Percentiles rank a stretch among this genome's conserved stretches.
Conservation (phyloP, 2,113 vertebrate species). For the Embiotoca jacksoni region DNA sequence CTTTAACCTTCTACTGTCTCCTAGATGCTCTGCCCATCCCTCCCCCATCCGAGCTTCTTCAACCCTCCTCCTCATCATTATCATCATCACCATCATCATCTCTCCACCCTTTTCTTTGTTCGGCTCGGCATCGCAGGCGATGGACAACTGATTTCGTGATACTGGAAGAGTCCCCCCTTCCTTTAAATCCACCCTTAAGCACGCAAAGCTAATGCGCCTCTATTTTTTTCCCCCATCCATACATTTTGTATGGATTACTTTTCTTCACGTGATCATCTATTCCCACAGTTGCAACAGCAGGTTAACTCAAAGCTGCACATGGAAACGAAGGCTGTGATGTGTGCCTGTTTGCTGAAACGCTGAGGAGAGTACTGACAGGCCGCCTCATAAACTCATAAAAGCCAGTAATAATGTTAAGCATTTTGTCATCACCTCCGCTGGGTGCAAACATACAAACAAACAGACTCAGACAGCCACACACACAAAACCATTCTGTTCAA, state of each 20-base stretch:
- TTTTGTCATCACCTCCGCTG: constrained; percentile 65
- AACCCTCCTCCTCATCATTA: background rate
- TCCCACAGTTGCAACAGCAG: background rate
- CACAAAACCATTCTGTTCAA: constrained; percentile 54
- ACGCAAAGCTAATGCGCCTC: constrained; percentile 19
- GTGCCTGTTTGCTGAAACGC: background rate
- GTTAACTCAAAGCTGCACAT: constrained; percentile 7
- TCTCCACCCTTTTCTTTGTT: constrained; percentile 47
- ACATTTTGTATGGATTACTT: constrained; percentile 21
- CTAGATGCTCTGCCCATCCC: constrained; percentile 16
- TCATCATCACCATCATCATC: background rate
- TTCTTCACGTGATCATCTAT: constrained; percentile 10
- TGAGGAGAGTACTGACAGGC: constrained; percentile 42
- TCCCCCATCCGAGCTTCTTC: constrained; percentile 4
- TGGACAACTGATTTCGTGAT: constrained; percentile 42
- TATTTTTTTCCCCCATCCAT: background rate
- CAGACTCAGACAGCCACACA: constrained; percentile 34
- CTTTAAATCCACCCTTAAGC: constrained; percentile 24
- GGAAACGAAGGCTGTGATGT: constrained; percentile 2
- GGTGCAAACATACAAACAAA: constrained; percentile 63
- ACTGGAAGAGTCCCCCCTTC: background rate
- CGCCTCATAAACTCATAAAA: constrained; percentile 42
- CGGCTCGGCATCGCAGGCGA: constrained; percentile 30
- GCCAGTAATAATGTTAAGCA: constrained; percentile 58
- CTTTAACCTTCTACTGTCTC: constrained; percentile 53